These are phyloP conservation scores for Festucalex cinctus DNA, from an alignment of 2,113 vertebrate genomes.

Conservation along the genomic window DNA sequence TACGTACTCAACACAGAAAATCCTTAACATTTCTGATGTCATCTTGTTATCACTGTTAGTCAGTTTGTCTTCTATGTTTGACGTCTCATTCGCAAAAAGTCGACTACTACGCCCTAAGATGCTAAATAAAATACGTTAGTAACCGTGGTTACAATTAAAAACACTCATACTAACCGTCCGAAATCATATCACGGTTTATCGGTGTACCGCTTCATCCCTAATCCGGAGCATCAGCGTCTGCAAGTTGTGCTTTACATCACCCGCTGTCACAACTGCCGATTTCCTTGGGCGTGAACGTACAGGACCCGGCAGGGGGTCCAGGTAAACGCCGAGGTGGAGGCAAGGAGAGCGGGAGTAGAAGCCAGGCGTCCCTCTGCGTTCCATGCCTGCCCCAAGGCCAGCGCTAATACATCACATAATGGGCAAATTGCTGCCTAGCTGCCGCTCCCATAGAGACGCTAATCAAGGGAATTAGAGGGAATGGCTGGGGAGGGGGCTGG, in stretches of 20 bases:
- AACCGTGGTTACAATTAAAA: neutral
- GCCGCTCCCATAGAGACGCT: constrained; percentile 73
- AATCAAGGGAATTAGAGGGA: constrained; percentile 75
- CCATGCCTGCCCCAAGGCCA: constrained; percentile 65
- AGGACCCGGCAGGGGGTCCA: constrained; percentile 52
- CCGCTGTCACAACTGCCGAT: constrained; percentile 18
- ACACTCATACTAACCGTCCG: neutral
- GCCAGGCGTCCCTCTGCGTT: constrained; percentile 60
- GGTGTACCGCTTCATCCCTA: neutral
- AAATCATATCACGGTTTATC: constrained; percentile 1
- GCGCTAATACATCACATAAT: constrained; percentile 70
- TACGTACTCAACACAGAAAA: no score
- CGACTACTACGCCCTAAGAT: neutral
- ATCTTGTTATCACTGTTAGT: no score
- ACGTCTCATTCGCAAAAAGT: neutral
- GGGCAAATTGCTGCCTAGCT: constrained; percentile 70
- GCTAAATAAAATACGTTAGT: neutral
- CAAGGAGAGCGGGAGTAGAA: constrained; percentile 55
- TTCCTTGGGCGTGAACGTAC: constrained; percentile 16
- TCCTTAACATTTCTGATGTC: no score
- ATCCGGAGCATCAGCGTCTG: constrained; percentile 2
- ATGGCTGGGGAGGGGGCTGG: constrained; percentile 58
- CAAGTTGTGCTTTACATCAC: constrained; percentile 20
- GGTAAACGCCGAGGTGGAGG: constrained; percentile 33
- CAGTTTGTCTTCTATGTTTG: neutral